These are phyloP conservation scores for Chydorus sphaericus DNA, from an alignment of 2,888 invertebrate genomes.

Conservation along the genomic window DNA sequence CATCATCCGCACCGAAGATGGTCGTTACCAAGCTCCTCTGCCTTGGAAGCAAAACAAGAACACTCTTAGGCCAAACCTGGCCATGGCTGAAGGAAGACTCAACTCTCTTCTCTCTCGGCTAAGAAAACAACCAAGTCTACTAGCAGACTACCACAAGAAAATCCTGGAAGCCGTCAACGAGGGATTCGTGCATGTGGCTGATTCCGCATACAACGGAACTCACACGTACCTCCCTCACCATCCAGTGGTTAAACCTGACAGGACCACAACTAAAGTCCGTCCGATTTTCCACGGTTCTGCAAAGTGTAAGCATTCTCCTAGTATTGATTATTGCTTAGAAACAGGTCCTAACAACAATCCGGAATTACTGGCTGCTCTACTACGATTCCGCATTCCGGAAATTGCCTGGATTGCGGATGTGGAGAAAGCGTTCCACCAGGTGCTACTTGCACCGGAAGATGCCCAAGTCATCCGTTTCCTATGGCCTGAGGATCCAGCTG, in stretches of 20 bases:
- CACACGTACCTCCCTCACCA: constrained; percentile 9
- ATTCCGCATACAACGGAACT: neutral
- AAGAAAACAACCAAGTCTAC: too few relatives aligned
- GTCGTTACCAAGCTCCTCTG: too few relatives aligned
- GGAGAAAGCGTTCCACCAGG: neutral
- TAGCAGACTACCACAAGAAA: neutral
- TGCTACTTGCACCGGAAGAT: neutral
- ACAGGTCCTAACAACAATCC: too few relatives aligned
- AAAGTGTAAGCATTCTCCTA: neutral
- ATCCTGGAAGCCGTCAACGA: neutral
- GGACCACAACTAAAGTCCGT: constrained; percentile 4
- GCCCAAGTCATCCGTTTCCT: neutral
- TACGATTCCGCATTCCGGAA: too few relatives aligned
- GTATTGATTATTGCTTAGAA: too few relatives aligned
- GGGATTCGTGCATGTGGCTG: neutral
- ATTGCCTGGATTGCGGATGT: neutral
- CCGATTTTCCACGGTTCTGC: constrained; percentile 7
- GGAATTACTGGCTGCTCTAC: too few relatives aligned
- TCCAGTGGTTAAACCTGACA: neutral
- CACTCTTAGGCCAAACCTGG: too few relatives aligned
- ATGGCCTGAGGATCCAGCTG: neutral
- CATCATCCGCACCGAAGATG: too few relatives aligned
- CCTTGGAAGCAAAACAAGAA: too few relatives aligned
- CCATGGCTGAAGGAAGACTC: too few relatives aligned
- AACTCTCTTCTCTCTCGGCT: too few relatives aligned